These are phyloP conservation scores for Biston stratarius DNA, from an alignment of 2,888 invertebrate genomes.

Conservation along the genomic window DNA sequence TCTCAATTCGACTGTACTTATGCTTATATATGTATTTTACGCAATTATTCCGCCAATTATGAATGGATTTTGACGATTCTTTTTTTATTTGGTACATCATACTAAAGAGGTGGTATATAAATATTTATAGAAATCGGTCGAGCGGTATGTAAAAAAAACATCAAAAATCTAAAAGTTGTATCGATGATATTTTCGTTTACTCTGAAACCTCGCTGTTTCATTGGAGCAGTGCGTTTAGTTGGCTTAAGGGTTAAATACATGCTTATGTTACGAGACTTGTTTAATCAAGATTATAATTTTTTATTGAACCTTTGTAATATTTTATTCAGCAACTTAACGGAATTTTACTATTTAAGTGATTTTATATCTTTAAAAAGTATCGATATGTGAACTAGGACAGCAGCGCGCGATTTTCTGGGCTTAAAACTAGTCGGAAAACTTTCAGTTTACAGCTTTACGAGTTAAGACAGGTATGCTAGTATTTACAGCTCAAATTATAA, in stretches of 20 bases:
- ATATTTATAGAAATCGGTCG: too few species aligned
- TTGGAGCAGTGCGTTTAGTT: too few species aligned
- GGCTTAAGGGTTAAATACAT: too few species aligned
- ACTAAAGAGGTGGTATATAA: slow-evolving; percentile 2
- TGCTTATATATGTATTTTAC: too few species aligned
- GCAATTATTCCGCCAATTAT: too few species aligned
- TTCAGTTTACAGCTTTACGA: not conserved
- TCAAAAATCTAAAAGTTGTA: too few species aligned
- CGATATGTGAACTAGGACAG: too few species aligned
- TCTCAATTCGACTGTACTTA: too few species aligned
- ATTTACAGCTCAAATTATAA: not conserved
- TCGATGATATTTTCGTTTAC: too few species aligned
- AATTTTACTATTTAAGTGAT: not conserved
- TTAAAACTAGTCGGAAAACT: not conserved
- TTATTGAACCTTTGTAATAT: not conserved
- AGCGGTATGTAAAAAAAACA: too few species aligned
- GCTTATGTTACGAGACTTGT: not conserved
- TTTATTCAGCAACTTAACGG: not conserved
- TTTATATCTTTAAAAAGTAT: not conserved
- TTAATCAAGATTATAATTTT: not conserved
- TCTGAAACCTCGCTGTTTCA: too few species aligned
- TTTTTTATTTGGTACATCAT: not conserved
- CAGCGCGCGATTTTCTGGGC: not conserved
- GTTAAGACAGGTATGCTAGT: not conserved
- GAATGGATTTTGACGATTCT: too few species aligned